Conservation (phyloP, 2,113 vertebrate species). For the Zosterops lateralis region DNA sequence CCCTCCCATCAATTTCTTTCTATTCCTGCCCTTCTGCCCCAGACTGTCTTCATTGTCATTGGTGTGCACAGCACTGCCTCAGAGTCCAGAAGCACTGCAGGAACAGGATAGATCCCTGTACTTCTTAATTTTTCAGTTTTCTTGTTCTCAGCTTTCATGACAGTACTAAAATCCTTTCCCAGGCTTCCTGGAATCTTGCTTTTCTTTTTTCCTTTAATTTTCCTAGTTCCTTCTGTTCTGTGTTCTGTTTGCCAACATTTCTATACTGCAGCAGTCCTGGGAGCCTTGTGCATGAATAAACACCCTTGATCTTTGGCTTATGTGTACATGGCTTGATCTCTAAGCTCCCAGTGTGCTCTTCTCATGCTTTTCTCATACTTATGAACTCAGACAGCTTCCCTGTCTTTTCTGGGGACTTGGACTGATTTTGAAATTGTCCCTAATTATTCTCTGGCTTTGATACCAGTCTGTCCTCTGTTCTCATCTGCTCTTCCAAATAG, state of each 20-base stretch:
- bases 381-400: neutral
- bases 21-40: neutral
- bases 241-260: neutral
- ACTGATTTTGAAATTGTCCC: neutral
- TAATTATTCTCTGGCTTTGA: neutral
- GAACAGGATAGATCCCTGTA: neutral
- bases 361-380: neutral
- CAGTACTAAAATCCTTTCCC: neutral
- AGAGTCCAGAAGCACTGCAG: neutral
- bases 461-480: neutral
- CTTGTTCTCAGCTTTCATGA: neutral
- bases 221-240: neutral
- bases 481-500: neutral
- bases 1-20: neutral
- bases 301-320: neutral
- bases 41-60: neutral
- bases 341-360: fast-evolving
- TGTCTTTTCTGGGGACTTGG: neutral
- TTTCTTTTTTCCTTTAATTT: neutral
- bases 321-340: neutral
- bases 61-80: neutral
- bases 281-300: neutral
- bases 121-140: neutral
- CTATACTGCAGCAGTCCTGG: neutral
- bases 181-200: neutral